Base-by-base conservation (phyloP, 1,140 invertebrate genomes). In the Aphelinus certus region DNA sequence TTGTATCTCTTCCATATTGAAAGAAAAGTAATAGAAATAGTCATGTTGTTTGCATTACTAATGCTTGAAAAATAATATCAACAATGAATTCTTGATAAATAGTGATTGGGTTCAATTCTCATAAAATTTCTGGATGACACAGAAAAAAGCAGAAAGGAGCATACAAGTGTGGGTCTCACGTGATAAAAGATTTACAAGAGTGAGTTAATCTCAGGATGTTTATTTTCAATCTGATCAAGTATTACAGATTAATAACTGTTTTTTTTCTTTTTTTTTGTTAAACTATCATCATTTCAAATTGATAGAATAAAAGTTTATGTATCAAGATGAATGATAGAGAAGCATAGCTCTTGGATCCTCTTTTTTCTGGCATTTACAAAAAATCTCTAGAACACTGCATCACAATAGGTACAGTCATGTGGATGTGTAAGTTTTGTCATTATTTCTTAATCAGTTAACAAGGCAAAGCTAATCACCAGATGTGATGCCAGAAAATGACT, bases 311-410 rank as follows among this genome's bases (percentile, higher is more conserved):
- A 76, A 78, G 67, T 66, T 66, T 60, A 78, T 42, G 57, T 57
- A 74, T 78, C 43, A 66, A 74, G 62, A 70, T 64, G 62, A 76
- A 70, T 48, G 57, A 48, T 42, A 71, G 57, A 78, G 79, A 82
- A 77, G 76, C 77, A 79, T 80, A 78, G 78, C 79, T 81, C 79
- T 73, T 75, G 61, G 71, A 78, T 82, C 70, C 77, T 78, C 76
- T 81, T 82, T 81, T 81, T 82, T 77, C 80, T 81, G 79, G 67
- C 78, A 80, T 79, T 71, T 79, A 79, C 78, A 77, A 82, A 82
- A 82, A 82, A 83, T 80, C 75, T 75, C 69, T 77, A 79, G 74
- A 79, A 81, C 78, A 79, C 78, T 78, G 73, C 77, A 73, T 77
- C 81, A 77, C 79, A 79, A 80, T 76, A 82, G 77, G 73, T 79